These are phyloP conservation scores for Anguilla marmorata DNA, from an alignment of 2,797 vertebrate genomes.

Conservation along the genomic window DNA sequence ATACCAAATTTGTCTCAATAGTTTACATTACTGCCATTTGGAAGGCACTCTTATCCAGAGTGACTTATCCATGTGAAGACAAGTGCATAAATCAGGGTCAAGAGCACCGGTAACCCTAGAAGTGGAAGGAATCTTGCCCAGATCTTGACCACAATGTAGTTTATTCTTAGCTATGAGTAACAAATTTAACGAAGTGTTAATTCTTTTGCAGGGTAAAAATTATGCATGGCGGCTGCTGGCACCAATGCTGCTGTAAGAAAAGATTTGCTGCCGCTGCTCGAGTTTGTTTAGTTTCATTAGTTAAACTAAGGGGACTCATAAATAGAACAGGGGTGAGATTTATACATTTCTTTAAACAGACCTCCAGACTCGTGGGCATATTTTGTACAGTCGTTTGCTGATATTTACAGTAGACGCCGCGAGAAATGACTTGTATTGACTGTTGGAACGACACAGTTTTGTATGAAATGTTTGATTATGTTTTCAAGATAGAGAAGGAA, in stretches of 20 bases:
- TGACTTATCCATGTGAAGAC: background rate
- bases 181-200: background rate
- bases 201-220: background rate
- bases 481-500: background rate
- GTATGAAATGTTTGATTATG: background rate
- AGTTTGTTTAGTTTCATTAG: background rate
- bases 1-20: too few relatives aligned
- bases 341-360: background rate
- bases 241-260: background rate
- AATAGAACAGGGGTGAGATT: background rate
- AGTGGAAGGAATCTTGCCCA: background rate
- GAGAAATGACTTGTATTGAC: background rate
- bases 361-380: background rate
- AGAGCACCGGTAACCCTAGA: background rate
- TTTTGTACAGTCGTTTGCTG: background rate
- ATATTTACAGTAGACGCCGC: background rate
- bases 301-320: background rate
- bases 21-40: too few relatives aligned
- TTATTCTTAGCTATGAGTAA: background rate
- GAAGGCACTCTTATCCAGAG: background rate
- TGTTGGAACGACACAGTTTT: background rate
- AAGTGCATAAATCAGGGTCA: background rate
- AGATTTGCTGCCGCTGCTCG: background rate
- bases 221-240: background rate
- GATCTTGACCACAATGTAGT: background rate